Evolutionary conservation across 2,113 vertebrate species (phyloP).

Genomic region (Oncorhynchus clarkii): DNA sequence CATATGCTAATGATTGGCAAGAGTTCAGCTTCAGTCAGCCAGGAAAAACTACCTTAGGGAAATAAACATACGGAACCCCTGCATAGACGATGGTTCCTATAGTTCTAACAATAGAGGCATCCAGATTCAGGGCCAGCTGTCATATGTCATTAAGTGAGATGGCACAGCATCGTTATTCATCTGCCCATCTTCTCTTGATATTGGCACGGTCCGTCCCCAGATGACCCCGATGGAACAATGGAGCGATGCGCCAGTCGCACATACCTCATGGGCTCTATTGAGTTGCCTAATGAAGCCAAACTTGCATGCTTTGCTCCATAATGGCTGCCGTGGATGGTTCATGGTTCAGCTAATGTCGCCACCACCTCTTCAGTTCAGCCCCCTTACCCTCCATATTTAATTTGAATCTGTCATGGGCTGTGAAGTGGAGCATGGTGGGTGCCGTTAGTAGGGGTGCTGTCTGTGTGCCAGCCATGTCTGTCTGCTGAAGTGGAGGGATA

Average conservation of each 20-base stretch:
- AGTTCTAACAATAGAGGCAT: slow-evolving; percentile 48
- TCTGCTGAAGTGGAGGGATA: slow-evolving; percentile 28
- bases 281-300: slow-evolving; percentile 67
- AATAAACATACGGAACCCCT: background rate
- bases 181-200: slow-evolving; percentile 46
- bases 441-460: slow-evolving; percentile 29
- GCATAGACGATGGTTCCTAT: slow-evolving; percentile 5
- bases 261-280: slow-evolving; percentile 62
- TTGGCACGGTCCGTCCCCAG: slow-evolving; percentile 50
- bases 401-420: slow-evolving; percentile 56
- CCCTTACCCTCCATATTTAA: slow-evolving; percentile 33
- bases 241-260: slow-evolving; percentile 47
- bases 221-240: slow-evolving; percentile 61
- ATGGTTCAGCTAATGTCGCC: background rate
- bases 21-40: slow-evolving; percentile 57
- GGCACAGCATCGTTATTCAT: slow-evolving; percentile 53
- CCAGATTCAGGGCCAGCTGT: slow-evolving; percentile 51
- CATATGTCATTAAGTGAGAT: slow-evolving; percentile 56
- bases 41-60: slow-evolving; percentile 39
- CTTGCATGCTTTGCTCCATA: slow-evolving; percentile 31
- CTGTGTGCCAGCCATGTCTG: slow-evolving; percentile 48
- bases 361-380: background rate
- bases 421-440: slow-evolving; percentile 46
- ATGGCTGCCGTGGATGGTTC: slow-evolving; percentile 20
- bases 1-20: slow-evolving; percentile 52